A percentile compares a stretch with the other conserved stretches of the same genome.
phyloP scores from a whole-genome alignment of 2,113 vertebrate species.

The Fregetta grallaria region DNA sequence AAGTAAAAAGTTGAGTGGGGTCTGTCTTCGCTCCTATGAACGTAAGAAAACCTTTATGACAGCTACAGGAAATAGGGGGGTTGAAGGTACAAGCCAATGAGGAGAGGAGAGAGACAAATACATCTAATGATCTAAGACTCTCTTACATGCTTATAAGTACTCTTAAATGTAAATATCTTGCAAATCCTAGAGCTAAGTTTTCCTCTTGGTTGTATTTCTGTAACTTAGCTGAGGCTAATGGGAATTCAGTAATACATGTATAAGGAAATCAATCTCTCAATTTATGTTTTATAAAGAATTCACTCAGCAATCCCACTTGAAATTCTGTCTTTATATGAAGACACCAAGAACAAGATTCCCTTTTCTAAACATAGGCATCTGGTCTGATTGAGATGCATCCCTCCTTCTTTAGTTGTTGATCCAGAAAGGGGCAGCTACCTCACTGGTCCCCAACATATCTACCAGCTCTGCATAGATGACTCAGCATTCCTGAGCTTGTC shows the following conservation, averaged over 20 bases:
- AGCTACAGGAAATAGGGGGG: neutral
- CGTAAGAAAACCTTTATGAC: neutral
- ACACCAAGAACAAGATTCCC: neutral
- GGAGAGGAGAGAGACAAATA: neutral
- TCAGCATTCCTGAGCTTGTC: neutral
- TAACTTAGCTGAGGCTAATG: neutral
- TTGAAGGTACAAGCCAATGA: neutral
- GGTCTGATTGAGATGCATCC: neutral
- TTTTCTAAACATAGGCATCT: neutral
- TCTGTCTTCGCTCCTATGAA: neutral
- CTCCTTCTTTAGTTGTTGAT: neutral
- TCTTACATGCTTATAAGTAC: neutral
- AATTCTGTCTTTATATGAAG: neutral
- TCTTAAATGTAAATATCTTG: neutral
- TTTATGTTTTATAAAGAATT: neutral
- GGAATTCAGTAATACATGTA: fast-evolving
- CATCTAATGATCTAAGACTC: neutral
- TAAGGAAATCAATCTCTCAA: neutral
- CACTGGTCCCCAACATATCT: neutral
- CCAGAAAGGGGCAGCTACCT: neutral
- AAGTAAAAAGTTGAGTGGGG: neutral
- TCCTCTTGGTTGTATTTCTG: neutral
- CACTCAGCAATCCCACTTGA: neutral
- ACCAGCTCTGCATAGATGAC: neutral
- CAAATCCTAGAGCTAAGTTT: neutral